Evolutionary conservation across 2,113 vertebrate genomes (phyloP).

Genomic region (Rana temporaria): DNA sequence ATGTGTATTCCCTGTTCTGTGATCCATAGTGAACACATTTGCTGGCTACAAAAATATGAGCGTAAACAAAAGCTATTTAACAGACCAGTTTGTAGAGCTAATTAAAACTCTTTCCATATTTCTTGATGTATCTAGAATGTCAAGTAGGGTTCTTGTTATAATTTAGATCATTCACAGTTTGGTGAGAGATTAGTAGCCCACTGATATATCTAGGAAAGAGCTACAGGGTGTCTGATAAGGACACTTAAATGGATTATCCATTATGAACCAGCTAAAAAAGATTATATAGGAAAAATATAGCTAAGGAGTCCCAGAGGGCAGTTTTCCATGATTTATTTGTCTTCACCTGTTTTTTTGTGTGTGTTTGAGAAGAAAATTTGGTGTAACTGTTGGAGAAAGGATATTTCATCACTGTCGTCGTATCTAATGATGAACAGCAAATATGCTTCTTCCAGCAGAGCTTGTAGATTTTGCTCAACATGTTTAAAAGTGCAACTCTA

Average conservation of each 20-base stretch:
- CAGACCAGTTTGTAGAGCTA: neutral
- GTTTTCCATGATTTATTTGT: conserved; percentile 64
- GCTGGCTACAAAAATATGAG: neutral
- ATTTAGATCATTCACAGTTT: conserved; percentile 59
- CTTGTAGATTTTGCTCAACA: neutral
- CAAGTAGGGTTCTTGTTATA: conserved; percentile 55
- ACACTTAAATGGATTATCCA: conserved; percentile 66
- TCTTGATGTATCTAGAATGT: conserved; percentile 21
- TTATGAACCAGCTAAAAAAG: conserved; percentile 64
- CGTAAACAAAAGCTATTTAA: neutral
- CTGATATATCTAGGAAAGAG: conserved; percentile 61
- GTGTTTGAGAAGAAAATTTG: neutral
- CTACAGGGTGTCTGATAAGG: conserved; percentile 66
- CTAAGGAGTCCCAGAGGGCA: conserved; percentile 58
- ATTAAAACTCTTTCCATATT: conserved; percentile 15
- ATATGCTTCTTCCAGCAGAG: neutral
- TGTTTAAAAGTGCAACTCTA: neutral
- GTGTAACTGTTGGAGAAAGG: neutral
- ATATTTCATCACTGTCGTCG: neutral
- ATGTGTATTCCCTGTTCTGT: too few species aligned
- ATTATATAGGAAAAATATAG: conserved; percentile 66
- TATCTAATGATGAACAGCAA: neutral
- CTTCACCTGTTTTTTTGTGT: conserved; percentile 33
- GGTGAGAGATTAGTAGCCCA: conserved; percentile 54
- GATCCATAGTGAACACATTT: too few species aligned